Evolutionary conservation across 2,888 invertebrate genomes (phyloP).

Genomic region (Spodoptera picta): DNA sequence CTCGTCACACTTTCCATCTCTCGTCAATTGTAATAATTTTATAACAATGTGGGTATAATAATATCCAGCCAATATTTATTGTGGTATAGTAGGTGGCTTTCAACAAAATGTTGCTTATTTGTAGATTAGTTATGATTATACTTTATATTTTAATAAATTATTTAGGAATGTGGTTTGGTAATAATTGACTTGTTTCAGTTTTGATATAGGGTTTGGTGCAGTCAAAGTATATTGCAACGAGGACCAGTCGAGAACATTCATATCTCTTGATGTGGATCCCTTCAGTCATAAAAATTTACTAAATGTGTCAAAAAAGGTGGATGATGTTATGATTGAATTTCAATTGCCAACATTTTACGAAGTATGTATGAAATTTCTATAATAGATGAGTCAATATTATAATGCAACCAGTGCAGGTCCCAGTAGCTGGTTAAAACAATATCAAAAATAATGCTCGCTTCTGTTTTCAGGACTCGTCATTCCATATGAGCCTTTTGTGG

Average conservation of each 20-base stretch:
- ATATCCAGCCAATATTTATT: too few species aligned
- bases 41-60: too few species aligned
- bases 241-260: conserved; percentile 94
- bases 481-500: conserved; percentile 96
- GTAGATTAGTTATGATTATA: too few species aligned
- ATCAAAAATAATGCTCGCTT: neutral
- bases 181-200: conserved; percentile 74
- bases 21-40: too few species aligned
- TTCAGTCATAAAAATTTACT: conserved; percentile 88
- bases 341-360: conserved; percentile 93
- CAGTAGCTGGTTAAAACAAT: neutral
- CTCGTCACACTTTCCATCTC: too few species aligned
- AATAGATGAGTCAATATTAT: too few species aligned
- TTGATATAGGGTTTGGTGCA: conserved; percentile 89
- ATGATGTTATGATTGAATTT: conserved; percentile 92
- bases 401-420: too few species aligned
- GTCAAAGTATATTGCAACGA: conserved; percentile 94
- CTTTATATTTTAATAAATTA: too few species aligned
- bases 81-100: too few species aligned
- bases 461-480: conserved; percentile 92
- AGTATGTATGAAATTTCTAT: conserved; percentile 76
- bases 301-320: conserved; percentile 89
- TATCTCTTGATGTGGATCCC: conserved; percentile 91
- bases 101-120: too few species aligned
- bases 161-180: too few species aligned